Conservation (phyloP, 2,113 vertebrate genomes). For the Motacilla alba region DNA sequence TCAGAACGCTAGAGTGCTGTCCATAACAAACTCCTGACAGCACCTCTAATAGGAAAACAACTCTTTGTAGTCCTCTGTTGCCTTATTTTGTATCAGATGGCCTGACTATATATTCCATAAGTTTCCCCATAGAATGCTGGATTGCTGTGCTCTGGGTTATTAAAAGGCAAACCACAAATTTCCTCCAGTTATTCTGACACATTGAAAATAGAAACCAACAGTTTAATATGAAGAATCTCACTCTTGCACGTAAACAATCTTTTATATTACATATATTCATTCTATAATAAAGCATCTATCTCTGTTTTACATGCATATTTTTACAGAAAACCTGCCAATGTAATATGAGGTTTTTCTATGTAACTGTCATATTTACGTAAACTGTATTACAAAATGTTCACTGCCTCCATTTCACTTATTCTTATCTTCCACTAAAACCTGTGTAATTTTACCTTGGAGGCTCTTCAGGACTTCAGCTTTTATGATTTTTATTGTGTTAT, state of each 20-base stretch:
- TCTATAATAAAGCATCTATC: background rate
- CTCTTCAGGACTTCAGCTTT: background rate
- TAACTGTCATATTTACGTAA: background rate
- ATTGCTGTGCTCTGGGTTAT: background rate
- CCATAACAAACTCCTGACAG: background rate
- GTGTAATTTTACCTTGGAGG: background rate
- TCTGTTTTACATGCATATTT: background rate
- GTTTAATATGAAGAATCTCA: background rate
- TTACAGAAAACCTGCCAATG: background rate
- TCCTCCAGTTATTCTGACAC: background rate
- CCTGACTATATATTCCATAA: background rate
- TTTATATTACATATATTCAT: background rate
- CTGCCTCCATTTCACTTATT: background rate
- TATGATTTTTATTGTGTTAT: background rate
- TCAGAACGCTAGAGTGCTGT: background rate
- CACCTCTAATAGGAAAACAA: background rate
- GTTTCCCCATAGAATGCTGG: background rate
- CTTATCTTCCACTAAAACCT: background rate
- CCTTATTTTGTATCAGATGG: background rate
- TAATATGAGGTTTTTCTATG: background rate
- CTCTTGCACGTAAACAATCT: background rate
- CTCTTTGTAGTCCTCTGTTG: background rate
- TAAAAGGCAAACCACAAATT: background rate
- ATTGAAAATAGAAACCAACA: background rate
- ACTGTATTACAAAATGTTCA: background rate